Conservation (phyloP, 2,113 vertebrate species). For the Urocynchramus pylzowi region DNA sequence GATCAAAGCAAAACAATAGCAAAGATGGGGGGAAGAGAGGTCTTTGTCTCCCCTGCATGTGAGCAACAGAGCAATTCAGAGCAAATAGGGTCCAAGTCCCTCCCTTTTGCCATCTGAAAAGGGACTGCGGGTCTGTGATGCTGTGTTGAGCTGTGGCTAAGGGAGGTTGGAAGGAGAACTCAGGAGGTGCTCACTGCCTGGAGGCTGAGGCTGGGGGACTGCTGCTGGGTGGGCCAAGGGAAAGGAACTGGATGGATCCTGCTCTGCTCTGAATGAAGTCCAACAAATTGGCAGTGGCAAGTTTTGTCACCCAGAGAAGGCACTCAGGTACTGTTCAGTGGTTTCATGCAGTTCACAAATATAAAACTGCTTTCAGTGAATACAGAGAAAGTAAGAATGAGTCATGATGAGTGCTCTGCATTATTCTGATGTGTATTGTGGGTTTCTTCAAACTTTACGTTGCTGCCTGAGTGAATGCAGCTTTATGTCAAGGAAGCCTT, state of each 20-base stretch:
- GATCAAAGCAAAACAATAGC: not conserved
- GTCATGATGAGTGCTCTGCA: conserved; percentile 46
- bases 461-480: conserved; percentile 28
- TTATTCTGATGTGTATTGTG: conserved; percentile 45
- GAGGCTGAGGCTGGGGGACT: not conserved
- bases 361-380: conserved; percentile 41
- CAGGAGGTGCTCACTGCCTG: accelerated
- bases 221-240: not conserved
- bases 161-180: not conserved
- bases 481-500: conserved; percentile 1
- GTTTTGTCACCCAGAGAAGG: conserved; percentile 19
- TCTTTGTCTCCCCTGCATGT: not conserved
- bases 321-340: not conserved
- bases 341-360: conserved; percentile 9
- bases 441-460: conserved; percentile 27
- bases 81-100: not conserved
- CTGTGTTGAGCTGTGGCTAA: not conserved
- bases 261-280: not conserved
- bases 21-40: not conserved
- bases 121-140: not conserved
- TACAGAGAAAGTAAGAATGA: conserved; percentile 22
- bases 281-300: not conserved
- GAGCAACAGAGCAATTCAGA: not conserved
- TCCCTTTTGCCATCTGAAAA: not conserved
- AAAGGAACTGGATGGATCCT: not conserved